Evolutionary conservation across 2,797 vertebrate genomes (phyloP).

Genomic region (Zenarchopterus dispar): DNA sequence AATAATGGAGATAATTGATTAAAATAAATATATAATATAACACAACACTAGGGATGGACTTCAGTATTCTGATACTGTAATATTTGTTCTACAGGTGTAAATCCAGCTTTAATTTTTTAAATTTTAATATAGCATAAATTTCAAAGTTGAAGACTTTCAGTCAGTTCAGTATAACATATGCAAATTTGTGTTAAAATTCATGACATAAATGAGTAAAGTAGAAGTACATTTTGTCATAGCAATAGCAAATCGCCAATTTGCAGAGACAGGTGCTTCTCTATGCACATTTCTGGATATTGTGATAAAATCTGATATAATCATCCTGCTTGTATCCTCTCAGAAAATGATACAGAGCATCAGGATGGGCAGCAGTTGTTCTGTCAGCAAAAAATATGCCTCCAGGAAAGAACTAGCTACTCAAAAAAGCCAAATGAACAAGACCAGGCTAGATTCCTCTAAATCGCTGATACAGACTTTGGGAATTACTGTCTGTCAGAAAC

Average conservation of each 20-base stretch:
- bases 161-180: too few species aligned
- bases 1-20: too few species aligned
- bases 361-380: slow-evolving; percentile 53
- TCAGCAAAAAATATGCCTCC: slow-evolving; percentile 58
- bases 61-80: too few species aligned
- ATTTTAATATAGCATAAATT: too few species aligned
- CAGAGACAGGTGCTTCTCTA: slow-evolving; percentile 31
- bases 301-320: slow-evolving; percentile 37
- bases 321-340: slow-evolving; percentile 44
- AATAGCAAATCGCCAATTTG: slow-evolving; percentile 11
- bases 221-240: neutral
- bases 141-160: too few species aligned
- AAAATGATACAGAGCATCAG: slow-evolving; percentile 51
- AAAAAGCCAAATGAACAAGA: slow-evolving; percentile 59
- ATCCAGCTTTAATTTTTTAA: too few species aligned
- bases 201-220: too few species aligned
- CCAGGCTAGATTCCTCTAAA: slow-evolving; percentile 51
- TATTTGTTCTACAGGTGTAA: too few species aligned
- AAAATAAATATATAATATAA: too few species aligned
- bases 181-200: too few species aligned
- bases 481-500: slow-evolving; percentile 67
- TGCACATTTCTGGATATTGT: slow-evolving; percentile 10
- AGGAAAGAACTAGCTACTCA: slow-evolving; percentile 27
- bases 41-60: too few species aligned
- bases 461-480: slow-evolving; percentile 67